Evolutionary conservation across 2,113 vertebrate species (phyloP), one percentile per base, ranked within the genome.

Genomic region (Epinephelus moara): DNA sequence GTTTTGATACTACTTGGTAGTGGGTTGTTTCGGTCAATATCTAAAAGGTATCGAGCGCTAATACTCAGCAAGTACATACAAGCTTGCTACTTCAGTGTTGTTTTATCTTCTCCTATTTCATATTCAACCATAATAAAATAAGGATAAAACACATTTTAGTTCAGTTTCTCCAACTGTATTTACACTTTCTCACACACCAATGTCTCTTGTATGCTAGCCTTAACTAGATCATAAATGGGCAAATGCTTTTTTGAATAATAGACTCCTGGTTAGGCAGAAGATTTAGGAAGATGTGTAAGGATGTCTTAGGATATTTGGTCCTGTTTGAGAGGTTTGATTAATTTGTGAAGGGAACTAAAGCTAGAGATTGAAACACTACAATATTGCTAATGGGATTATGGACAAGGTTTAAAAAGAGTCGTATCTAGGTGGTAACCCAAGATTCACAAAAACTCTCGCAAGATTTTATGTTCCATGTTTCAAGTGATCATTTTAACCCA

Each of bases 111-210:
- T 63, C 30, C 33, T 30, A 53, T 70, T 70, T 30, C 67, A 66
- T 64, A 70, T 71, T 33, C 15, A 73, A 83, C 37, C 17, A 10
- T 45, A 72, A 74, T 50, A 33, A 77, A 80, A 82, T 53, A 49
- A 73, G 50, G 4, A 67, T 50, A 7, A 72, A 80, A 64, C 19
- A 45, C 6, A 49, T 55, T 69, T 73, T 40, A 62, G 25, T 61
- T 73, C 42, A 75, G n/a, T 53, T 62, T 69, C 8, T 74, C 13
- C 18, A 21, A 2, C 30, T 63, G 61, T 60, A 11, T 19, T 37
- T 37, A n/a, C 14, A 47, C 6, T 37, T 57, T 50, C n/a, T 25
- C 27, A 27, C 27, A 27, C 27, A 27, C 18, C 6, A 12, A 17
- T 68, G 73, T 19, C 6, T 63, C 23, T 74, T 57, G 8, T 37